Evolutionary conservation across 2,113 vertebrate genomes (phyloP).

Genomic region (Malurus alboscapulatus): DNA sequence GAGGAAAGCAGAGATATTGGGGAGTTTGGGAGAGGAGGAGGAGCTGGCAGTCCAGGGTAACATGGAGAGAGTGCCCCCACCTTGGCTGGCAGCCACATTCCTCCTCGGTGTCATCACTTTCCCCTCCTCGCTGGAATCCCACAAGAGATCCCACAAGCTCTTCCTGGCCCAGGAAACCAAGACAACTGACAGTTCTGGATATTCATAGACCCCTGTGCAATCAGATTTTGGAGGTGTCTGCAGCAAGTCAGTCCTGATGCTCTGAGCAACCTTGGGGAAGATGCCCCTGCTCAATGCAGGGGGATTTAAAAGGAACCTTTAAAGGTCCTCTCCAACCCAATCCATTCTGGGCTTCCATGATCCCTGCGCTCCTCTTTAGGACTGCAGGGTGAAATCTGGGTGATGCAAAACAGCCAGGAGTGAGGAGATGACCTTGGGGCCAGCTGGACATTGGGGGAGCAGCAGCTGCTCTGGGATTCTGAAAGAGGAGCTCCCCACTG

Average conservation of each 20-base stretch:
- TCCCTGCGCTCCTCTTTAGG: background rate
- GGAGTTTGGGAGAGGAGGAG: background rate
- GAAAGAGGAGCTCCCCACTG: background rate
- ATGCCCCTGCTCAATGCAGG: background rate
- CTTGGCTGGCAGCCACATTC: slow-evolving; percentile 11
- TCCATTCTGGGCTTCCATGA: background rate
- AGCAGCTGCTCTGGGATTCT: background rate
- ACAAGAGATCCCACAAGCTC: background rate
- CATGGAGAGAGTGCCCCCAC: background rate
- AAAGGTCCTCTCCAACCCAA: background rate
- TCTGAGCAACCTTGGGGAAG: background rate
- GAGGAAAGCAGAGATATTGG: background rate
- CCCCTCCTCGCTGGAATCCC: background rate
- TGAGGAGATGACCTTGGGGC: background rate
- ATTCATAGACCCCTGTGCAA: background rate
- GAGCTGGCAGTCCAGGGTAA: background rate
- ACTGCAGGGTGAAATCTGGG: background rate
- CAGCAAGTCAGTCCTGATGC: background rate
- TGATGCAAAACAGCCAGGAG: background rate
- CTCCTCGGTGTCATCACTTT: background rate
- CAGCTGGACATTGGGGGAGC: background rate
- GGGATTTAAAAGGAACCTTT: background rate
- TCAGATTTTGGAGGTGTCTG: background rate
- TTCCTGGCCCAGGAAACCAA: background rate
- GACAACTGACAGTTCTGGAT: background rate